A percentile compares a stretch with the other conserved stretches of the same genome.
phyloP scores from a whole-genome alignment of 1,140 invertebrate genomes.

The Caenorhabditis latens region DNA sequence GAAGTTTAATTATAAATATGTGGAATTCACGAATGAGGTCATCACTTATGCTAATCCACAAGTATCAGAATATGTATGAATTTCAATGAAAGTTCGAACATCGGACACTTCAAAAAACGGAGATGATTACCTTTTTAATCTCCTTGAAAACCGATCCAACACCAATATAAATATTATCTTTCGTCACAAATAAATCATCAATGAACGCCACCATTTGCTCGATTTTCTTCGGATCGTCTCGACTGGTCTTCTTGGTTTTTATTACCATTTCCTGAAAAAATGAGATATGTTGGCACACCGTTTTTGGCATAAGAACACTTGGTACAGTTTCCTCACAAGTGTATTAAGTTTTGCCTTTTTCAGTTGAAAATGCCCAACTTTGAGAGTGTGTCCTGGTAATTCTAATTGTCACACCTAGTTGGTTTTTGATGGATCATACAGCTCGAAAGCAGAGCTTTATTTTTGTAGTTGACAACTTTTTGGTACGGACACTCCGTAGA shows the following conservation, averaged over 20 bases:
- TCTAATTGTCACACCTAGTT: too few relatives aligned
- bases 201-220: conserved; percentile 56
- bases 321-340: too few relatives aligned
- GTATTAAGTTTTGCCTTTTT: too few relatives aligned
- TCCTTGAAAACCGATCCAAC: conserved; percentile 61
- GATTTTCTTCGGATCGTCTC: conserved; percentile 59
- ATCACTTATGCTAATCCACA: conserved; percentile 36
- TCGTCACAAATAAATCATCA: conserved; percentile 62
- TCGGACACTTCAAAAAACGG: background rate
- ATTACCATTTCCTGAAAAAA: conserved; percentile 58
- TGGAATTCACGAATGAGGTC: background rate
- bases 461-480: too few relatives aligned
- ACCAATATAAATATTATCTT: conserved; percentile 62
- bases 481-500: too few relatives aligned
- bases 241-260: conserved; percentile 45
- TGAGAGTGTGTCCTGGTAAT: too few relatives aligned
- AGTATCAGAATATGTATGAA: background rate
- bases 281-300: background rate
- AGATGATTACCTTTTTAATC: conserved; percentile 41
- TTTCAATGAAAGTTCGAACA: background rate
- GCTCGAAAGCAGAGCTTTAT: too few relatives aligned
- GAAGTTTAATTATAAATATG: conserved; percentile 47
- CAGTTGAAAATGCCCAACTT: too few relatives aligned
- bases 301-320: too few relatives aligned
- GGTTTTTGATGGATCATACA: too few relatives aligned